These are phyloP conservation scores for Lonchura striata DNA, from an alignment of 2,113 vertebrate genomes.

Conservation along the genomic window DNA sequence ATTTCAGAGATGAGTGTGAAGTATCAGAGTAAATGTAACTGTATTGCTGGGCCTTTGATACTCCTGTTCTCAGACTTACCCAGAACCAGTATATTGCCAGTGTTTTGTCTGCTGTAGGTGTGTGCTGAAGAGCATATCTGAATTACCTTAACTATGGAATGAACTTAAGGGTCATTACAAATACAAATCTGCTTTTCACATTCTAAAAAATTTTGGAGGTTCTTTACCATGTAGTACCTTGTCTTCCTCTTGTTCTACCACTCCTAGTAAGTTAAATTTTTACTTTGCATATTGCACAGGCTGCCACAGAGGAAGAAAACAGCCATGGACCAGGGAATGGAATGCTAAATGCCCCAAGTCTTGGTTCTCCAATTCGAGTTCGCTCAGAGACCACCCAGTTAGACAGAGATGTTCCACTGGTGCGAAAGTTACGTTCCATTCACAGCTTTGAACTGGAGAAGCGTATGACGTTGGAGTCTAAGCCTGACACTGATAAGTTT, in stretches of 20 bases:
- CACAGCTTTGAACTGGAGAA: conserved; percentile 96
- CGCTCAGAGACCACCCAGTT: conserved; percentile 84
- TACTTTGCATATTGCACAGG: conserved; percentile 65
- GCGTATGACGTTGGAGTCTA: conserved; percentile 85
- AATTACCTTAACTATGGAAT: neutral
- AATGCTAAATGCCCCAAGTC: conserved; percentile 82
- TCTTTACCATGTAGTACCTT: neutral
- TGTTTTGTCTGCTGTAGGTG: neutral
- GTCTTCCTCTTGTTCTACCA: neutral
- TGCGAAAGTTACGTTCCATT: conserved; percentile 92
- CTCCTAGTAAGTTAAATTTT: neutral
- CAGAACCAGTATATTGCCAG: neutral
- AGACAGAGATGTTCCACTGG: conserved; percentile 86
- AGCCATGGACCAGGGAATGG: conserved; percentile 86
- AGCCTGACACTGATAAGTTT: conserved; percentile 88
- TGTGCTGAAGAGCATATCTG: neutral
- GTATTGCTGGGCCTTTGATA: neutral
- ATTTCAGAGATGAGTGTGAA: neutral
- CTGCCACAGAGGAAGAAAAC: conserved; percentile 88
- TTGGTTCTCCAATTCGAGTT: conserved; percentile 88
- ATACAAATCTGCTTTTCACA: neutral
- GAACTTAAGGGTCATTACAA: neutral
- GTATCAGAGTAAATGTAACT: neutral
- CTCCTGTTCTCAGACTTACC: neutral
- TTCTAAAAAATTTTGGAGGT: neutral